A percentile compares a stretch with the other conserved stretches of the same genome.
Evolutionary conservation across 2,113 vertebrate species (phyloP).

Genomic region (Larimichthys crocea): DNA sequence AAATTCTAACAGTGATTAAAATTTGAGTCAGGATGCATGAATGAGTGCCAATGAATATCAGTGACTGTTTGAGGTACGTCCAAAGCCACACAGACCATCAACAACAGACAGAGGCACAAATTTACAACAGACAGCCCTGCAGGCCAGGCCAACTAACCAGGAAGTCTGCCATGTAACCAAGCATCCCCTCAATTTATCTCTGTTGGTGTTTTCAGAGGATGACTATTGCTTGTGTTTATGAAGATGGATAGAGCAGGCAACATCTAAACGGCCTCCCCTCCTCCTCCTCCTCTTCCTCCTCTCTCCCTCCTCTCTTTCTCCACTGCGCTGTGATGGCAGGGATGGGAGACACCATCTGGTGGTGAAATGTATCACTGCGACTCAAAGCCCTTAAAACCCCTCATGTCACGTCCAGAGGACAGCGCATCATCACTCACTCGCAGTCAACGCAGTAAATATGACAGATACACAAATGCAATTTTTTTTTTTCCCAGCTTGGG

Average conservation of each 20-base stretch:
- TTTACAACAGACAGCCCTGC: slow-evolving; percentile 57
- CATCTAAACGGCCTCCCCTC: slow-evolving; percentile 38
- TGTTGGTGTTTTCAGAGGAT: slow-evolving; percentile 72
- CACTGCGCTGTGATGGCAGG: slow-evolving; percentile 35
- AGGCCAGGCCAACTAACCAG: slow-evolving; percentile 63
- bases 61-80: slow-evolving; percentile 42
- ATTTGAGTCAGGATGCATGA: slow-evolving; percentile 38
- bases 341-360: slow-evolving; percentile 81
- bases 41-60: slow-evolving; percentile 45
- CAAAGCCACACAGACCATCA: slow-evolving; percentile 56
- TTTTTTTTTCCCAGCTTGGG: not conserved
- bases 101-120: slow-evolving; percentile 55
- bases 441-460: slow-evolving; percentile 19
- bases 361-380: slow-evolving; percentile 67
- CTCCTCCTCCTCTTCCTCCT: not conserved
- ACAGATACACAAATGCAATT: slow-evolving; percentile 9
- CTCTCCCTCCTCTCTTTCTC: slow-evolving; percentile 22
- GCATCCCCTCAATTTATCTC: slow-evolving; percentile 68
- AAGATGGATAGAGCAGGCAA: slow-evolving; percentile 76
- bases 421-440: slow-evolving; percentile 36
- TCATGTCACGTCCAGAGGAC: slow-evolving; percentile 56
- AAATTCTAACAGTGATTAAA: slow-evolving; percentile 16
- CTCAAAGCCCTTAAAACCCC: slow-evolving; percentile 21
- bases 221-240: slow-evolving; percentile 75
- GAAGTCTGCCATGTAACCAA: slow-evolving; percentile 61